Conservation (phyloP, 2,888 invertebrate species). For the Acrobasis suavella region DNA sequence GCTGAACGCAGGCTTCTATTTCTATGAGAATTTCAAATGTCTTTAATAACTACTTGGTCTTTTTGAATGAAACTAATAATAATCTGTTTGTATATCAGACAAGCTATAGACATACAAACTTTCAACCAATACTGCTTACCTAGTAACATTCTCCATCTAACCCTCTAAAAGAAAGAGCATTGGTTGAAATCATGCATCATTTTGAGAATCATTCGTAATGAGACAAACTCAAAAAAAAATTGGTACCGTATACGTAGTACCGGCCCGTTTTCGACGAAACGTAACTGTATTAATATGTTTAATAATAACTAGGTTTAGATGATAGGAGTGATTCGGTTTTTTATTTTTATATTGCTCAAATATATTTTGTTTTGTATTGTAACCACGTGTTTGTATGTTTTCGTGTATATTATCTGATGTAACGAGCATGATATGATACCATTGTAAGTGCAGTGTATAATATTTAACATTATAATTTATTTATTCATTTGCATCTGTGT, state of each 20-base stretch:
- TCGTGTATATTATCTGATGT: slow-evolving; percentile 73
- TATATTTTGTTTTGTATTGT: slow-evolving; percentile 67
- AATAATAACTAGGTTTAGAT: slow-evolving; percentile 56
- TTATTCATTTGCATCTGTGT: slow-evolving; percentile 75
- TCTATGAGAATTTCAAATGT: no score
- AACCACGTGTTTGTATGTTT: slow-evolving; percentile 73
- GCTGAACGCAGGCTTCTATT: no score
- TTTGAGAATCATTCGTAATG: not conserved
- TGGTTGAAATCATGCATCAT: not conserved
- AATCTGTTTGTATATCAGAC: not conserved
- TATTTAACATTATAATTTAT: slow-evolving; percentile 82
- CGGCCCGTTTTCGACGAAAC: slow-evolving; percentile 18
- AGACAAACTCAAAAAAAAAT: not conserved
- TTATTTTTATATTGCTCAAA: slow-evolving; percentile 81
- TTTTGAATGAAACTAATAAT: no score
- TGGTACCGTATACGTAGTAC: slow-evolving; percentile 12
- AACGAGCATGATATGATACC: slow-evolving; percentile 70
- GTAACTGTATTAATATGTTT: slow-evolving; percentile 43
- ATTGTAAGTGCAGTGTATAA: slow-evolving; percentile 79
- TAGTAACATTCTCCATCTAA: no score
- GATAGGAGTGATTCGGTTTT: slow-evolving; percentile 72
- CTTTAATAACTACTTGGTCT: no score
- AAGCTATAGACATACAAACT: no score
- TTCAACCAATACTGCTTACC: no score
- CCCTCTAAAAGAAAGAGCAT: not conserved